Evolutionary conservation across 2,113 vertebrate species (phyloP).

Genomic region (Rhynchomys soricoides): DNA sequence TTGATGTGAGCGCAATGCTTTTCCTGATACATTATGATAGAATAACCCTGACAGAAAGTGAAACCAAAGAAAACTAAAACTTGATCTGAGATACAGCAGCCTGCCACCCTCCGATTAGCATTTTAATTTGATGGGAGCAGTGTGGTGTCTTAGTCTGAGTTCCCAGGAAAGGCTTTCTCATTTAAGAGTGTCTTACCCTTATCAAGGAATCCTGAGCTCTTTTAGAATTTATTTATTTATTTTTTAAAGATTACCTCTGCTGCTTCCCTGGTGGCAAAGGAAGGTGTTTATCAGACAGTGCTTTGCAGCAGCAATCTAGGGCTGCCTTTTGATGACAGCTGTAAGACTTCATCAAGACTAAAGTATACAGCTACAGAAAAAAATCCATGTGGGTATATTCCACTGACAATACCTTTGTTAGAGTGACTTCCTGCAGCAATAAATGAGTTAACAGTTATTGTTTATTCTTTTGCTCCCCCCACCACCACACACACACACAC

Average conservation of each 20-base stretch:
- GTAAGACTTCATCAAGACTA: conserved; percentile 56
- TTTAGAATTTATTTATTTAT: conserved; percentile 62
- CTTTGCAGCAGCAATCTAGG: conserved; percentile 43
- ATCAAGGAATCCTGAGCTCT: conserved; percentile 60
- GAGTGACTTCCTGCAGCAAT: conserved; percentile 41
- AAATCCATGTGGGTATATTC: background rate
- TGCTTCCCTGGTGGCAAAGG: conserved; percentile 30
- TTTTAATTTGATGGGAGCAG: conserved; percentile 71
- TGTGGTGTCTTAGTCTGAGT: conserved; percentile 58
- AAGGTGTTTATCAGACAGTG: conserved; percentile 68
- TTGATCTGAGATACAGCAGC: conserved; percentile 58
- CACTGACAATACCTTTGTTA: background rate
- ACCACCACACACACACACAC: background rate
- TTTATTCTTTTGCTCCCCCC: conserved; percentile 1
- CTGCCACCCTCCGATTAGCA: conserved; percentile 69
- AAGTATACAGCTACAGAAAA: background rate
- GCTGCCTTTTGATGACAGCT: conserved; percentile 36
- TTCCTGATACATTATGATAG: conserved; percentile 75
- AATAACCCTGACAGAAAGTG: conserved; percentile 78
- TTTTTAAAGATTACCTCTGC: conserved; percentile 65
- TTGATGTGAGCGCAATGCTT: conserved; percentile 68
- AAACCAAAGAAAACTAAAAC: conserved; percentile 74
- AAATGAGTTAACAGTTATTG: background rate
- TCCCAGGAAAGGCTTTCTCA: conserved; percentile 72
- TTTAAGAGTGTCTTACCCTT: conserved; percentile 64